Percentiles rank a stretch among this genome's conserved stretches.
Evolutionary conservation across 2,888 invertebrate genomes (phyloP).

Genomic region (Lamellibrachia satsuma): DNA sequence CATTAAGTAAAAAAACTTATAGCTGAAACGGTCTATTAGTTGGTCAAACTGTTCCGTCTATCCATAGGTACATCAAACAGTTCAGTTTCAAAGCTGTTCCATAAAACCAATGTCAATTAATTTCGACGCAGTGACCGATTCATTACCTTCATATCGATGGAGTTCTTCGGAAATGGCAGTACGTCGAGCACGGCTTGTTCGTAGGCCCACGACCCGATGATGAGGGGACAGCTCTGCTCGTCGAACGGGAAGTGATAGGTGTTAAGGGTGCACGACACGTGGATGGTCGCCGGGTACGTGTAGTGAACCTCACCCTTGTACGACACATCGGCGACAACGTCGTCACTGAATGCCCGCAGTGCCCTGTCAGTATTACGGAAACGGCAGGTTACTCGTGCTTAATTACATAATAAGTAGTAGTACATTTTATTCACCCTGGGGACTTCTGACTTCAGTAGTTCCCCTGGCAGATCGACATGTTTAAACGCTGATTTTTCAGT

Average conservation of each 20-base stretch:
- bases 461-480: too few relatives aligned
- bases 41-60: too few relatives aligned
- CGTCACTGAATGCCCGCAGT: background rate
- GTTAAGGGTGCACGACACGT: background rate
- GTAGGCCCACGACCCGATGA: background rate
- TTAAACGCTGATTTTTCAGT: too few relatives aligned
- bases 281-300: background rate
- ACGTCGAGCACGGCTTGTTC: background rate
- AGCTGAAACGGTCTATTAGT: too few relatives aligned
- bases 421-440: too few relatives aligned
- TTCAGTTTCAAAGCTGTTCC: too few relatives aligned
- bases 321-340: conserved; percentile 3
- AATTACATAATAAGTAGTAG: too few relatives aligned
- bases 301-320: background rate
- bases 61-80: too few relatives aligned
- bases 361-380: background rate
- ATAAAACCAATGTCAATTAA: too few relatives aligned
- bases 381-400: background rate
- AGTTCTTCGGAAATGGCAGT: background rate
- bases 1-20: too few relatives aligned
- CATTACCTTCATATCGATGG: background rate
- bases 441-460: too few relatives aligned
- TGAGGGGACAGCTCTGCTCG: background rate
- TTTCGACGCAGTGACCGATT: background rate
- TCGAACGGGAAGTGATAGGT: background rate